Conservation (phyloP, 2,888 invertebrate genomes). For the Drosophila glabriapex region DNA sequence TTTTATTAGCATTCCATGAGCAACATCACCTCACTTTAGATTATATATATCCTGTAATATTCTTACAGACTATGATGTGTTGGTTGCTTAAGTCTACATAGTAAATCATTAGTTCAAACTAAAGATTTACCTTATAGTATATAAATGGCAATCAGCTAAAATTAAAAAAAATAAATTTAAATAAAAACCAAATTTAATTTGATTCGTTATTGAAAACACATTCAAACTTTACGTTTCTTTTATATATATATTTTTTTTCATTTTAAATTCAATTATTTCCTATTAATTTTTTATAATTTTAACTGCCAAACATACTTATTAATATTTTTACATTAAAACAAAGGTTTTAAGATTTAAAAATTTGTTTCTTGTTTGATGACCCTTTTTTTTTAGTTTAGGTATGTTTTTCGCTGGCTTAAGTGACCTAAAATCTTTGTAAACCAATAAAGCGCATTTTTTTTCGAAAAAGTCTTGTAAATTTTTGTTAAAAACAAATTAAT, state of each 20-base stretch:
- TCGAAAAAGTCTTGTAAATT: rapidly evolving
- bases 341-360: background rate
- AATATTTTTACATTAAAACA: background rate
- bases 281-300: background rate
- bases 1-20: constrained; percentile 28
- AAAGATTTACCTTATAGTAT: background rate
- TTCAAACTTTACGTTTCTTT: background rate
- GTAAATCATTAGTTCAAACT: background rate
- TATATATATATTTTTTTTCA: rapidly evolving
- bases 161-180: background rate
- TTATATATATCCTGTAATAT: constrained; percentile 6
- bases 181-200: background rate
- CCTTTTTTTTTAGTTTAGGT: background rate
- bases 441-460: background rate
- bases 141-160: background rate
- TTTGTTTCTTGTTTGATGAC: background rate
- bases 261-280: background rate
- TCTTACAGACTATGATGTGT: background rate
- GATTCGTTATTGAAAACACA: background rate
- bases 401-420: too few relatives aligned
- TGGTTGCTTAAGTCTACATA: background rate
- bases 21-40: background rate
- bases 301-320: background rate
- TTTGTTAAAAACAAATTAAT: background rate
- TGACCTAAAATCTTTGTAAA: background rate